Evolutionary conservation across 1,140 invertebrate species (phyloP).

Genomic region (Yoshiicerus persimilis): DNA sequence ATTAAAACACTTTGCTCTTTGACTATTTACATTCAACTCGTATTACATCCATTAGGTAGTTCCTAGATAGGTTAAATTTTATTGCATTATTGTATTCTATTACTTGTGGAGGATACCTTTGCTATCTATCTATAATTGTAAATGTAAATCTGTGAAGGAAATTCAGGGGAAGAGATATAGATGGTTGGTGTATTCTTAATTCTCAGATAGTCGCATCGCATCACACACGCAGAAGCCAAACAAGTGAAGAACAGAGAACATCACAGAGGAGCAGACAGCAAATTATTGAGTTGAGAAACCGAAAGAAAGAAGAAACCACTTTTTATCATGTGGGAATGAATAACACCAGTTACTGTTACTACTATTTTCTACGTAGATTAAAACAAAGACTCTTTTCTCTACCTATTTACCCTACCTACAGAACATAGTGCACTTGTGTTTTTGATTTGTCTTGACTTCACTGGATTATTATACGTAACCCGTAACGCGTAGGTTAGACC

Average conservation of each 20-base stretch:
- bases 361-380: not conserved
- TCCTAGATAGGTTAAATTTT: too few relatives aligned
- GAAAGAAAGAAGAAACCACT: not conserved
- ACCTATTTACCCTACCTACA: not conserved
- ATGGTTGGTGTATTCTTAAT: not conserved
- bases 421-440: not conserved
- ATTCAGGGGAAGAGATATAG: not conserved
- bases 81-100: too few relatives aligned
- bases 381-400: not conserved
- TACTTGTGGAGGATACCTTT: too few relatives aligned
- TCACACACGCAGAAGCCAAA: not conserved
- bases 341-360: slow-evolving; percentile 11
- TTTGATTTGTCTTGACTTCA: not conserved
- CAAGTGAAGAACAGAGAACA: not conserved
- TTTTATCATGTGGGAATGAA: slow-evolving; percentile 17
- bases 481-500: not conserved
- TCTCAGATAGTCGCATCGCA: not conserved
- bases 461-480: not conserved
- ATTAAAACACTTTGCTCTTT: too few relatives aligned
- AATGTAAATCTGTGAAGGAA: not conserved
- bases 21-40: too few relatives aligned
- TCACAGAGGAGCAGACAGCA: not conserved
- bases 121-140: not conserved
- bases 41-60: too few relatives aligned
- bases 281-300: not conserved